Percentiles rank a stretch among this genome's conserved stretches.
phyloP scores from a whole-genome alignment of 1,140 invertebrate genomes.

The Drosophila miranda region DNA sequence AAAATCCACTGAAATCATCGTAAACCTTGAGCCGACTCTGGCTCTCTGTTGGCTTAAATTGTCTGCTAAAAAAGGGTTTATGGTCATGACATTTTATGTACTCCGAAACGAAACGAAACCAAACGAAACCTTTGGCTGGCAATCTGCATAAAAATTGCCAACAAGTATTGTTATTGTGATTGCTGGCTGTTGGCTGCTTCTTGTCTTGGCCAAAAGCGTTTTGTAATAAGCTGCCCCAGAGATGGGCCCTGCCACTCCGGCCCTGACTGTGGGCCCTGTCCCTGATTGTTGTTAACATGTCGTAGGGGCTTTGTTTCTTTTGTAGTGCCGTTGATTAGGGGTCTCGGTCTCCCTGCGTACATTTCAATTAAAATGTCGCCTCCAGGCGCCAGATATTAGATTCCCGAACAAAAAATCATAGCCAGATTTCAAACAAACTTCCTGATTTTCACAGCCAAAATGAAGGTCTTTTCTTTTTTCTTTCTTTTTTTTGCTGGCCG shows the following conservation, averaged over 20 bases:
- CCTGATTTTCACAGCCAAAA: conserved; percentile 14
- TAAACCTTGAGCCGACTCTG: conserved; percentile 65
- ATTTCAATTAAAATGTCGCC: conserved; percentile 78
- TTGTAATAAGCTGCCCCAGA: conserved; percentile 56
- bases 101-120: conserved; percentile 31
- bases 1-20: conserved; percentile 75
- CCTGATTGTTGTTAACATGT: conserved; percentile 63
- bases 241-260: background rate
- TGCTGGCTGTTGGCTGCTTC: conserved; percentile 14
- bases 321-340: conserved; percentile 68
- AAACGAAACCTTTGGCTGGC: conserved; percentile 56
- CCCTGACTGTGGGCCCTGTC: no score
- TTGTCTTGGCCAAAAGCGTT: conserved; percentile 56
- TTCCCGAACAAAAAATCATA: conserved; percentile 8
- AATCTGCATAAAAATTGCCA: conserved; percentile 72
- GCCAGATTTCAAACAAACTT: conserved; percentile 25
- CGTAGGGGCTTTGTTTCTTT: conserved; percentile 59
- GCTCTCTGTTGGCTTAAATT: conserved; percentile 68
- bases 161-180: conserved; percentile 75
- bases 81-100: conserved; percentile 76
- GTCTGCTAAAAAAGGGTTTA: conserved; percentile 76
- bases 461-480: conserved; percentile 11
- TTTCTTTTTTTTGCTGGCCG: conserved; percentile 4
- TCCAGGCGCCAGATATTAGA: conserved; percentile 57
- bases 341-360: conserved; percentile 13